Evolutionary conservation across 2,888 invertebrate genomes (phyloP), one percentile per base, ranked within the genome.

Genomic region (Zhuqinia jingwanae): DNA sequence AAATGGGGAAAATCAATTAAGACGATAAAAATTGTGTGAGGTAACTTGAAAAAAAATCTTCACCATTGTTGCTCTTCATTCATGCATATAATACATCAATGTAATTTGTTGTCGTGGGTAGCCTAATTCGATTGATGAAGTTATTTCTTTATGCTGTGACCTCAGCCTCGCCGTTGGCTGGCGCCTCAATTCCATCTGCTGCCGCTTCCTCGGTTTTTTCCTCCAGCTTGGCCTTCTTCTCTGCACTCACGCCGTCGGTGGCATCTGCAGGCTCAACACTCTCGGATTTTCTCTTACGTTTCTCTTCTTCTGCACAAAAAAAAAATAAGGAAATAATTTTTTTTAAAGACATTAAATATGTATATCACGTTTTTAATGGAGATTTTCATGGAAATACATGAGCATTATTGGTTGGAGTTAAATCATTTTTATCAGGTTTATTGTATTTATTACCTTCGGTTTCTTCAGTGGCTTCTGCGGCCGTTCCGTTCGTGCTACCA

Each of bases 211-310:
- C 90, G 76, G 89, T 81, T 73, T 90, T 88, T 79, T 90, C 90
- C 50, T 89, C 90, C 63, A 90, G 81, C 79, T 90, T 90, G n/a
- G 90, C 90, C 84, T 90, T 90, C 85, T 90, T 90, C 81, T 90
- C 90, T 85, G 89, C 87, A 63, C 83, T 87, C 42, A 88, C 88
- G 13, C 86, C 86, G 75, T 90, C 90, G 10, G 88, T 78, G 75
- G 86, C 87, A 36, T 89, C 88, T 13, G 86, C 76, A 63, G 88
- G 89, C 58, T 77, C 89, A 17, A 85, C 87, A 11, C 79, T 87
- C 25, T 89, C 89, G 50, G 88, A 86, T 85, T 90, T 90, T 60
- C 90, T 87, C 87, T 90, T 90, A 47, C 87, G 85, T 13, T 87
- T 83, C 25, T 77, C 87, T 63, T 88, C 87, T 63, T 88, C 89